Evolutionary conservation across 2,113 vertebrate genomes (phyloP).

Genomic region (Sorex fumeus): DNA sequence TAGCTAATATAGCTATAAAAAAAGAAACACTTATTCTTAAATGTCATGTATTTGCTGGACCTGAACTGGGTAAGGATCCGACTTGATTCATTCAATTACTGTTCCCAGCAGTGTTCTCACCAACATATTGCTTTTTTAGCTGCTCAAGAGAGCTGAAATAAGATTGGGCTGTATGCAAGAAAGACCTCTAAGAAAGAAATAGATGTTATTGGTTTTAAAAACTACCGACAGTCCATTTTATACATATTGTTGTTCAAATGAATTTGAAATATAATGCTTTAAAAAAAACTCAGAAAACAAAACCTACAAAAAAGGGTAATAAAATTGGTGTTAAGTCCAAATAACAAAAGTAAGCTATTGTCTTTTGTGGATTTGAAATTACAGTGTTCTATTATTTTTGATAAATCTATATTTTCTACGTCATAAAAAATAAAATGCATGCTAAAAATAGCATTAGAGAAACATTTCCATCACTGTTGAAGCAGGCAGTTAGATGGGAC

Average conservation of each 20-base stretch:
- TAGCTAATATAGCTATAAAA: constrained; percentile 76
- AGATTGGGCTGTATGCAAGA: constrained; percentile 81
- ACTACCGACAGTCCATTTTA: constrained; percentile 53
- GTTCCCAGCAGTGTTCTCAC: constrained; percentile 80
- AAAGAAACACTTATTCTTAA: constrained; percentile 83
- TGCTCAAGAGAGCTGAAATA: constrained; percentile 80
- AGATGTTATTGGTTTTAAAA: constrained; percentile 66
- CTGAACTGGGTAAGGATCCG: constrained; percentile 75
- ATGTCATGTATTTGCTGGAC: constrained; percentile 81
- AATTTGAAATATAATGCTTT: not conserved
- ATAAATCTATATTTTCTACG: constrained; percentile 46
- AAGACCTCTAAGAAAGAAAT: constrained; percentile 68
- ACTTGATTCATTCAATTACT: constrained; percentile 84
- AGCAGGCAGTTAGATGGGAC: too few relatives aligned
- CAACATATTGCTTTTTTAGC: constrained; percentile 79
- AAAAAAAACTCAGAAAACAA: constrained; percentile 28
- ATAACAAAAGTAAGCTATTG: constrained; percentile 4
- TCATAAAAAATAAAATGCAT: not conserved
- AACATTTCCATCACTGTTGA: not conserved
- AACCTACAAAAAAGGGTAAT: not conserved
- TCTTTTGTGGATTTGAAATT: constrained; percentile 62
- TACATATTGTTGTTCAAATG: constrained; percentile 54
- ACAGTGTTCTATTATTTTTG: constrained; percentile 56
- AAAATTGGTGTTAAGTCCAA: constrained; percentile 54
- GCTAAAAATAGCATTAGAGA: constrained; percentile 35